Percentiles rank a stretch among this genome's conserved stretches.
Conservation (phyloP, 2,888 invertebrate species). For the Strigamia maritima region DNA sequence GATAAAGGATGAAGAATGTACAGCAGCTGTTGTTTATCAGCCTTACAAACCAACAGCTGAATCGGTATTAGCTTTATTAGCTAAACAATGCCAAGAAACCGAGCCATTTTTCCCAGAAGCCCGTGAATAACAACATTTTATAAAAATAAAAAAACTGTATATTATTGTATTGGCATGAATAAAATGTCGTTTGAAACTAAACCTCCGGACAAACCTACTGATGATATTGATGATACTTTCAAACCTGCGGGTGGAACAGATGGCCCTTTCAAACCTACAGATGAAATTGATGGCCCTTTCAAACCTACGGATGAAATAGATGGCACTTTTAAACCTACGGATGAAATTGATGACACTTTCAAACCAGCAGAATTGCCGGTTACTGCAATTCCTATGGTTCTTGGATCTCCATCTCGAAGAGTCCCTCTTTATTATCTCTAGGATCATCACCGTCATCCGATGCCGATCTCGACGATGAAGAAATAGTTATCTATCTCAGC, state of each 20-base stretch:
- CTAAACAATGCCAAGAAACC: background rate
- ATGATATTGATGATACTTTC: background rate
- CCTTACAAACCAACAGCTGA: background rate
- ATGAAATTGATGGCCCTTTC: too few relatives aligned
- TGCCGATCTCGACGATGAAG: background rate
- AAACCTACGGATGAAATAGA: too few relatives aligned
- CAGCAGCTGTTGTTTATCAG: background rate
- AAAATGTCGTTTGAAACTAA: background rate
- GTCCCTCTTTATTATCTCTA: background rate
- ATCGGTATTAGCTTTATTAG: background rate
- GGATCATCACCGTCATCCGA: background rate
- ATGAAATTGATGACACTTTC: background rate
- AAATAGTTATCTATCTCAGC: background rate
- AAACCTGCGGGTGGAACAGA: background rate
- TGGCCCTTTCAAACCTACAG: too few relatives aligned
- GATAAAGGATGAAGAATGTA: background rate
- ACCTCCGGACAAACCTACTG: too few relatives aligned
- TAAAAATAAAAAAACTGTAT: background rate
- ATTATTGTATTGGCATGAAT: background rate
- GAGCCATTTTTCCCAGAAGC: background rate
- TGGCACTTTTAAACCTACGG: too few relatives aligned
- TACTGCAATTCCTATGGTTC: background rate
- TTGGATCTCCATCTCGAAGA: background rate
- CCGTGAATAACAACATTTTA: background rate
- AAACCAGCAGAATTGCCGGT: background rate